phyloP scores from a whole-genome alignment of 92 coral and sea anemone genomes.

The Actinostola sp. region DNA sequence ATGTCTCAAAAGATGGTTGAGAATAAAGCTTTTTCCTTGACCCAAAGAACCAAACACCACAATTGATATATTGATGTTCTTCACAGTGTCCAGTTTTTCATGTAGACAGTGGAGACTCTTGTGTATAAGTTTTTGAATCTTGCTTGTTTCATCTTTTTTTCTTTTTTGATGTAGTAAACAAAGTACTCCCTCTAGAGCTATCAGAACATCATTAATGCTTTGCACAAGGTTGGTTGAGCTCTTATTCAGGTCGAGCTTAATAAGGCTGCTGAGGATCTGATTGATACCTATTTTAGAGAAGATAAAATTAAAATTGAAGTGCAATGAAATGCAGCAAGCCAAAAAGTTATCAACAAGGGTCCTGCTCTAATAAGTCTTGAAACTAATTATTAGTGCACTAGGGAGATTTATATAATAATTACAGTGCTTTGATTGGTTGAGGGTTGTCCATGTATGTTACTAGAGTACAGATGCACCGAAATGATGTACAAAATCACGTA shows the following conservation, averaged over 20 bases:
- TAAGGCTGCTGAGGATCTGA: too few relatives aligned
- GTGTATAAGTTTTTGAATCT: conserved; percentile 7
- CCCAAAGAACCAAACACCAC: conserved; percentile 61
- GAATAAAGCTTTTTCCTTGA: conserved; percentile 56
- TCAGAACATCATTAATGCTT: not conserved
- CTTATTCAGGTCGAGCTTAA: not conserved
- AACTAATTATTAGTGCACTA: too few relatives aligned
- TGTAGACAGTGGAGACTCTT: conserved; percentile 35
- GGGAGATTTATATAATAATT: too few relatives aligned
- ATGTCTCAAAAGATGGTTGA: conserved; percentile 42
- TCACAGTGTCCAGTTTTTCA: conserved; percentile 27
- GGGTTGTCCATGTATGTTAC: too few relatives aligned
- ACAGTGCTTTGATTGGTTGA: too few relatives aligned
- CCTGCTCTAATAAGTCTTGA: too few relatives aligned
- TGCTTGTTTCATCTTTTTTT: not conserved
- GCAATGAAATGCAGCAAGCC: too few relatives aligned
- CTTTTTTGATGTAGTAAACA: not conserved
- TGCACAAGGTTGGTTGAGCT: not conserved
- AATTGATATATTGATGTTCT: conserved; percentile 35
- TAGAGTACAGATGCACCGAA: too few relatives aligned
- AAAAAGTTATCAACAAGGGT: too few relatives aligned
- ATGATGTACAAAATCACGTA: too few relatives aligned
- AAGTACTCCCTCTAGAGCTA: not conserved
- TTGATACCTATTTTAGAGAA: too few relatives aligned
- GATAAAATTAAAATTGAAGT: too few relatives aligned